A percentile compares a stretch with the other conserved stretches of the same genome.
Evolutionary conservation across 2,797 vertebrate species (phyloP).

Genomic region (Epinephelus coioides): DNA sequence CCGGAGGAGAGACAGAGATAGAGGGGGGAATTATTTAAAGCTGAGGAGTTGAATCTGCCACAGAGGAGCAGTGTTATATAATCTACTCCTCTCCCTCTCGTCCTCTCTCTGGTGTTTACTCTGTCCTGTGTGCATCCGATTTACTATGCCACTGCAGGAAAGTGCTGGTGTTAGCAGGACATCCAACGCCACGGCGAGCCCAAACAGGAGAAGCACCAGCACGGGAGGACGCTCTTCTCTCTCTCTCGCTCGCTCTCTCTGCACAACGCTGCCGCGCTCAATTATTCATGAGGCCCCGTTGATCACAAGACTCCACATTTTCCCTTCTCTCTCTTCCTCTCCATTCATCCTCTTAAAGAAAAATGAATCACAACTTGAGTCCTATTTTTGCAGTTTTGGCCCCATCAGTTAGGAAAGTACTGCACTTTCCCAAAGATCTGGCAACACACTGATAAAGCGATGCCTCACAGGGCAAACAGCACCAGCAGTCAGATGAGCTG

Average conservation of each 20-base stretch:
- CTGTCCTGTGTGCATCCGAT: slow-evolving; percentile 66
- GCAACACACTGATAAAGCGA: slow-evolving; percentile 3
- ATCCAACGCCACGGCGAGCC: slow-evolving; percentile 37
- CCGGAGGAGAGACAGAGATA: slow-evolving; percentile 30
- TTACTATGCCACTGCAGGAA: slow-evolving; percentile 72
- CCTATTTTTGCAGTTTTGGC: not conserved
- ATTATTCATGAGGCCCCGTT: slow-evolving; percentile 79
- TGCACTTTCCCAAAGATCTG: not conserved
- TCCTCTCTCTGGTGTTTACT: slow-evolving; percentile 60
- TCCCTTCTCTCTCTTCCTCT: slow-evolving; percentile 24
- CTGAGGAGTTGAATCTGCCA: slow-evolving; percentile 50
- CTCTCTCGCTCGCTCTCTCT: slow-evolving; percentile 4
- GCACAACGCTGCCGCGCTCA: slow-evolving; percentile 55
- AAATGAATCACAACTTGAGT: not conserved
- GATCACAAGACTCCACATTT: slow-evolving; percentile 67
- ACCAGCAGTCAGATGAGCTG: not conserved
- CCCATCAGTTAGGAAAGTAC: not conserved
- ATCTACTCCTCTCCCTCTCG: slow-evolving; percentile 50
- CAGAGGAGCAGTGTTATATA: slow-evolving; percentile 70
- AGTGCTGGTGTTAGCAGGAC: slow-evolving; percentile 75
- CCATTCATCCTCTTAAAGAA: slow-evolving; percentile 25
- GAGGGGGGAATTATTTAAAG: slow-evolving; percentile 52
- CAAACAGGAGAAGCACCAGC: slow-evolving; percentile 58
- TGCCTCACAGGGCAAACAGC: not conserved
- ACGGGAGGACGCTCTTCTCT: slow-evolving; percentile 47